Evolutionary conservation across 2,113 vertebrate species (phyloP).

Genomic region (Lophochroa leadbeateri): DNA sequence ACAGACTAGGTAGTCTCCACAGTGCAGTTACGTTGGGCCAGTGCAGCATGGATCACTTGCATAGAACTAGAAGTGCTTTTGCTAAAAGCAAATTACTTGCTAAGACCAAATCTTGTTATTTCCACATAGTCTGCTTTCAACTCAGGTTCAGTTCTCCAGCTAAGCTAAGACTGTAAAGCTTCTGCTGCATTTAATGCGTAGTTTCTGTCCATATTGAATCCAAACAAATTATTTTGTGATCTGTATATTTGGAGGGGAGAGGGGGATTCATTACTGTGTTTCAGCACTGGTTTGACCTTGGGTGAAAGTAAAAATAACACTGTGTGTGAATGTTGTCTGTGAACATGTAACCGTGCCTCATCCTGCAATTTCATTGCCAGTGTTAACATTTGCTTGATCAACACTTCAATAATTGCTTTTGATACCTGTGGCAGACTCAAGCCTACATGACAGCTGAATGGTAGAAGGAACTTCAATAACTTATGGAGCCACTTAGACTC

Average conservation of each 20-base stretch:
- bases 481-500: background rate
- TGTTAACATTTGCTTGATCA: background rate
- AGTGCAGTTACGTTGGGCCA: background rate
- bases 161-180: background rate
- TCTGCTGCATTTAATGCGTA: background rate
- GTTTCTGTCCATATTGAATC: background rate
- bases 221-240: background rate
- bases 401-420: background rate
- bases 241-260: fast-evolving
- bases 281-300: background rate
- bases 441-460: background rate
- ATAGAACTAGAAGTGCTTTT: background rate
- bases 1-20: fast-evolving
- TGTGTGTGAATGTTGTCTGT: background rate
- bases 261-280: background rate
- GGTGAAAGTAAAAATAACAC: background rate
- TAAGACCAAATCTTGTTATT: background rate
- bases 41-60: fast-evolving
- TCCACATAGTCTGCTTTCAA: background rate
- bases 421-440: background rate
- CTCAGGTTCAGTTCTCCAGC: background rate
- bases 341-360: background rate
- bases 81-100: background rate
- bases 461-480: background rate
- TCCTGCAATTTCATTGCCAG: no score